Base-by-base conservation (phyloP, 2,113 vertebrate genomes). In the Sclerurus mexicanus region DNA sequence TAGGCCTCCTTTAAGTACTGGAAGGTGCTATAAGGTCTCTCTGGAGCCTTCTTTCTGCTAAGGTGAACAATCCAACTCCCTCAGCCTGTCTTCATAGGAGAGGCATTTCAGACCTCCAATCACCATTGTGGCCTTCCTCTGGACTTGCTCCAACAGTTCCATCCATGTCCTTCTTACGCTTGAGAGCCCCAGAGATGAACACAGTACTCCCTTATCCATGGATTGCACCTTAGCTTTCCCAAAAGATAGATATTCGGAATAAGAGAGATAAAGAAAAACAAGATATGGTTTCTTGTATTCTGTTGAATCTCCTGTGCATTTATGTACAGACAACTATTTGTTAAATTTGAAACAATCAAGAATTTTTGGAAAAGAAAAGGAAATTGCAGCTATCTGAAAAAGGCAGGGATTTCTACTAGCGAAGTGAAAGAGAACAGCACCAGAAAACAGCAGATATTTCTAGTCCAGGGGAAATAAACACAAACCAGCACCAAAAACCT, bases 41-140 rank as follows among this genome's bases (percentile, higher is more conserved):
- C 44, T 56, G 67, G 35, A 50, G 14, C 25, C 35, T 76, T 31
- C 44, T 67, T 8, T 58, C 67, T 42, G 16, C 31, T 52, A 67
- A 2, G 5, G 5, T 13, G 60, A 35, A 20, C 60, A 75, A 8
- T 3, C 24, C 35, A 80, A 5, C 20, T 80, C n/a, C 42, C 31
- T 56, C 67, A 56, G 50, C 7, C n/a, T 30, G 19, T 25, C 8
- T 21, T 40, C 42, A 42, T 2, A 28, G 9, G 35, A 81, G 42
- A 50, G 22, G 2, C 28, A 4, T 19, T 66, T 27, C 59, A 56
- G 35, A 7, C 35, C 50, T 10, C 12, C 12, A 24, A 0, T 2
- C 27, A 44, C 28, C 37, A 58, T 24, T 1, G 0, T 52, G 37
- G 11, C 7, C 7, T 37, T 64, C 11, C 31, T 44, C 44, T 50